Base-by-base conservation (phyloP, 2,797 vertebrate species). In the Spizella passerina region DNA sequence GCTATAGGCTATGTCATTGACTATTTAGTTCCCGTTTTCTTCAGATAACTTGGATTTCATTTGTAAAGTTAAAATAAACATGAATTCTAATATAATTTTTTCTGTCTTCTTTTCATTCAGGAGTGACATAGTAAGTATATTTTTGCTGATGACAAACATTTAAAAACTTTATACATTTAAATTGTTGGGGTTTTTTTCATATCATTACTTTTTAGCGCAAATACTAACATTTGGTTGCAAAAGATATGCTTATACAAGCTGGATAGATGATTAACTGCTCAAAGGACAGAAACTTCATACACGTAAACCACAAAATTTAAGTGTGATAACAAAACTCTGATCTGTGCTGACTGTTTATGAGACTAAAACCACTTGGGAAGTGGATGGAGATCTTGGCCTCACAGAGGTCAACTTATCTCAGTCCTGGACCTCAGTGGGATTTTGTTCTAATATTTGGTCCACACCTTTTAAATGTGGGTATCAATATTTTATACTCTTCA, bases 391-490 rank as follows among this genome's bases (percentile, higher is more conserved):
- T 22, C 23, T 56, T 66, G 13, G 41, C 16, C 13, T 87, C 18
- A 32, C 10, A 47, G 30, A 83, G 75, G 3, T 53, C 53, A 75
- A 68, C 39, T 12, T 5, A 72, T 9, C 7, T 47, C 20, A 41
- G 14, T 36, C 26, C 36, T 39, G 20, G 46, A 46, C 11, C 61
- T 71, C 27, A 38, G 27, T 34, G 16, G 23, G 10, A 64, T 75
- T 65, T 66, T 32, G 3, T 30, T 70, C 24, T 44, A 75, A 2
- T 59, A 57, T n/a, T 59, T 60, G 7, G 4, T 30, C 12, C 10
- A 12, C 5, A 36, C 4, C 1, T 0, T 34, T 32, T 65, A 6
- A 12, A 63, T 41, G 24, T 52, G 7, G 10, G 3, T 22, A 34
- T 60, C 30, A 30, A 14, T 16, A 39, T 84, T 87, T 80, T 52